A percentile compares a stretch with the other conserved stretches of the same genome.
Evolutionary conservation across 2,888 invertebrate species (phyloP).

Genomic region (Gymnoscelis rufifasciata): DNA sequence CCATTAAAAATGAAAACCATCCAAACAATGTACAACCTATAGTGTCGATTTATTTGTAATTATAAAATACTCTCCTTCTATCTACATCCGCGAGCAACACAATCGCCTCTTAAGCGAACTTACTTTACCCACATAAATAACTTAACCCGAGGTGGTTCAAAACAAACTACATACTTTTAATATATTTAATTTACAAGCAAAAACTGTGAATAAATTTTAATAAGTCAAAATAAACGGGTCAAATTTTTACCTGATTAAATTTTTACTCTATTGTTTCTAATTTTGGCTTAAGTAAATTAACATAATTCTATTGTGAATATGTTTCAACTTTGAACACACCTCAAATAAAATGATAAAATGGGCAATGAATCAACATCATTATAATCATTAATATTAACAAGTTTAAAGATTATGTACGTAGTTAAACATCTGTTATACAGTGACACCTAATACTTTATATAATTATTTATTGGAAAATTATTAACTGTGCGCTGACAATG

Average conservation of each 20-base stretch:
- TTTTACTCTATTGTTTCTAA: too few species aligned
- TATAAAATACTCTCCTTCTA: conserved; percentile 51
- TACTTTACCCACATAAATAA: conserved; percentile 37
- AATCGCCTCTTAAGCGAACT: conserved; percentile 39
- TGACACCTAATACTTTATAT: conserved; percentile 70
- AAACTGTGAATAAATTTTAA: too few species aligned
- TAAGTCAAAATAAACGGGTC: too few species aligned
- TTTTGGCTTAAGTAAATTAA: too few species aligned
- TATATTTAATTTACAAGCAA: too few species aligned
- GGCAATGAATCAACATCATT: conserved; percentile 70
- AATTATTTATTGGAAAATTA: conserved; percentile 54
- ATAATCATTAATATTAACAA: conserved; percentile 75
- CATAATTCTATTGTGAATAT: too few species aligned
- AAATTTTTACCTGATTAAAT: too few species aligned
- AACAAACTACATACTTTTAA: too few species aligned
- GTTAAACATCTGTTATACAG: conserved; percentile 78
- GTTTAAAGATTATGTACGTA: conserved; percentile 74
- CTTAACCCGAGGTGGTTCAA: conserved; percentile 9
- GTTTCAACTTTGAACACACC: conserved; percentile 9
- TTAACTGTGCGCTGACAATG: conserved; percentile 45
- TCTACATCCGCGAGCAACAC: conserved; percentile 43
- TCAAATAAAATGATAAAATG: conserved; percentile 22
- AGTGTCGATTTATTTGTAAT: conserved; percentile 44
- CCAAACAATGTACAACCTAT: conserved; percentile 71
- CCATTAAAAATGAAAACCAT: conserved; percentile 69